phyloP scores from a whole-genome alignment of 2,797 vertebrate genomes.

The Sebastes trivittatus region DNA sequence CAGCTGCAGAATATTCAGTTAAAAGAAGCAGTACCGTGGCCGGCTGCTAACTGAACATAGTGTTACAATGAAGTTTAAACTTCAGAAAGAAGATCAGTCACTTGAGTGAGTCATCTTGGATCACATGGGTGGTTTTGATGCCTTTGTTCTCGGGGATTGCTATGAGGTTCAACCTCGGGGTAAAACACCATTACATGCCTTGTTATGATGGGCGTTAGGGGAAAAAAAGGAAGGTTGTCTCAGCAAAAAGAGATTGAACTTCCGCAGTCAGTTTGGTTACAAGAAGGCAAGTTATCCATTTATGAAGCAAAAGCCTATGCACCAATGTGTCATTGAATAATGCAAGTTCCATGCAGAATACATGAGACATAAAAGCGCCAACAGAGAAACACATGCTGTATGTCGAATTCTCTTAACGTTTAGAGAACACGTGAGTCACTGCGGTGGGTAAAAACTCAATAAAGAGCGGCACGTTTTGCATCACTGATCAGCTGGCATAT shows the following conservation, averaged over 20 bases:
- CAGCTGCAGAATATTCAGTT: neutral
- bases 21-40: neutral
- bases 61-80: neutral
- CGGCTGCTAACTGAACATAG: neutral
- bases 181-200: neutral
- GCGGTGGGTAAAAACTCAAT: slow-evolving; percentile 3
- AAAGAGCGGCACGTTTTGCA: slow-evolving; percentile 4
- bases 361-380: slow-evolving; percentile 31
- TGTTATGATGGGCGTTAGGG: neutral
- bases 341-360: slow-evolving; percentile 40
- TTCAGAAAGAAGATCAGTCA: slow-evolving; percentile 5
- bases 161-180: slow-evolving; percentile 8
- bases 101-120: neutral
- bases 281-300: neutral
- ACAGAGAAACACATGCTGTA: slow-evolving; percentile 26
- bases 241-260: neutral
- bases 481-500: slow-evolving; percentile 7
- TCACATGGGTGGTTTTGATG: neutral
- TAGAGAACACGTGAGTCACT: slow-evolving; percentile 2
- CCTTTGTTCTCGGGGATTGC: slow-evolving; percentile 8
- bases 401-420: slow-evolving; percentile 13
- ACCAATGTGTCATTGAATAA: slow-evolving; percentile 29
- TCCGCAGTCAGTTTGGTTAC: neutral
- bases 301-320: neutral
- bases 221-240: neutral